Percentiles rank a stretch among this genome's conserved stretches.
Evolutionary conservation across 2,888 invertebrate genomes (phyloP).

Genomic region (Spisula solida): DNA sequence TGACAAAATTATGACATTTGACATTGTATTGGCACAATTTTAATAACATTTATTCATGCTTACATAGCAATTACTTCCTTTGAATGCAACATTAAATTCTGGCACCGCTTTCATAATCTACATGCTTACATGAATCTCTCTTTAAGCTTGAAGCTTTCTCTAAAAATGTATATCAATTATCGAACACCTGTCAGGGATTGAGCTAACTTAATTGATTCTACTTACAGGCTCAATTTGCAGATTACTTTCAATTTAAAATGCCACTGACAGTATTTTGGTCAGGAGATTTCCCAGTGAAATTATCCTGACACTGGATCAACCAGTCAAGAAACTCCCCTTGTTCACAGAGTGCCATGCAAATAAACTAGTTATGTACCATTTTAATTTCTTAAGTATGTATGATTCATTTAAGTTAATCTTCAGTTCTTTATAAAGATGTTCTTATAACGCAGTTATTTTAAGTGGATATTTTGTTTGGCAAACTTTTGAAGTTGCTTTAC

Average conservation of each 20-base stretch:
- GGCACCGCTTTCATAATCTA: neutral
- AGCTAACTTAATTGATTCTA: neutral
- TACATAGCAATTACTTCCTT: neutral
- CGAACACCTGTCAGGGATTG: neutral
- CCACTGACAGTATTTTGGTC: neutral
- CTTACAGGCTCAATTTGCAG: constrained; percentile 4
- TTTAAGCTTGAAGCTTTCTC: neutral
- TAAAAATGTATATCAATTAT: constrained; percentile 2
- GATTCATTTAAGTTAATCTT: too few species aligned
- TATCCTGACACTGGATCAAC: too few species aligned
- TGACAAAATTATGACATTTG: constrained; percentile 1
- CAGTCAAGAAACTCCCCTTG: too few species aligned
- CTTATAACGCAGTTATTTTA: too few species aligned
- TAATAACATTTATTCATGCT: neutral
- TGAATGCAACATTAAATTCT: neutral
- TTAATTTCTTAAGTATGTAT: too few species aligned
- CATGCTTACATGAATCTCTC: neutral
- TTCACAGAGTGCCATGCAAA: too few species aligned
- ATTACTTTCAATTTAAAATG: neutral
- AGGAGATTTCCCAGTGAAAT: too few species aligned
- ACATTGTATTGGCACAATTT: neutral
- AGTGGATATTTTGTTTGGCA: too few species aligned
- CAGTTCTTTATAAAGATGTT: too few species aligned
- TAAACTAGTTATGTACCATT: too few species aligned
- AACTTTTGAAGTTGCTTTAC: too few species aligned